Evolutionary conservation across 1,140 invertebrate genomes (phyloP).

Genomic region (Megathymus violae): DNA sequence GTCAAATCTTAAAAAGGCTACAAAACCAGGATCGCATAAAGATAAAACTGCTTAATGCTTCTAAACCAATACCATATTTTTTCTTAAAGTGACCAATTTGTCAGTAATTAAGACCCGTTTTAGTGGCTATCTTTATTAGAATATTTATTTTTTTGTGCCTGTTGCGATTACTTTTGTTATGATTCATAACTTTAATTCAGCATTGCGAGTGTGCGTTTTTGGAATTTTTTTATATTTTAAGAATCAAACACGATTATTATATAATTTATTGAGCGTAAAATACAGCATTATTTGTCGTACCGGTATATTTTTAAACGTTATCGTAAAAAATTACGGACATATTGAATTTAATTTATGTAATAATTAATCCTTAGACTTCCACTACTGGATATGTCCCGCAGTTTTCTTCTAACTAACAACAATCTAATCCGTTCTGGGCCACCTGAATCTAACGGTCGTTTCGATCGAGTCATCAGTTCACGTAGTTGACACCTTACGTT

Average conservation of each 20-base stretch:
- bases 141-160: conserved; percentile 49
- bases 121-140: conserved; percentile 57
- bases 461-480: no score
- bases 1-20: conserved; percentile 41
- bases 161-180: conserved; percentile 41
- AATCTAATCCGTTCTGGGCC: no score
- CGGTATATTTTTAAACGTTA: no score
- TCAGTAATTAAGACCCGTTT: conserved; percentile 60
- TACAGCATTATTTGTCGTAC: not conserved
- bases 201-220: not conserved
- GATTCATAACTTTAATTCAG: conserved; percentile 13
- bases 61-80: conserved; percentile 46
- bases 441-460: no score
- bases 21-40: conserved; percentile 30
- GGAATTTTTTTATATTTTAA: not conserved
- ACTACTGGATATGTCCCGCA: no score
- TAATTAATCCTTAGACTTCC: no score
- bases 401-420: no score
- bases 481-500: no score
- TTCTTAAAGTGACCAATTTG: conserved; percentile 51
- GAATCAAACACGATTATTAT: not conserved
- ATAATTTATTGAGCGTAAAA: not conserved
- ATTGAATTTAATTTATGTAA: no score
- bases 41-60: conserved; percentile 44
- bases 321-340: no score